Evolutionary conservation across 2,888 invertebrate species (phyloP).

Genomic region (Cremastinae sp.): DNA sequence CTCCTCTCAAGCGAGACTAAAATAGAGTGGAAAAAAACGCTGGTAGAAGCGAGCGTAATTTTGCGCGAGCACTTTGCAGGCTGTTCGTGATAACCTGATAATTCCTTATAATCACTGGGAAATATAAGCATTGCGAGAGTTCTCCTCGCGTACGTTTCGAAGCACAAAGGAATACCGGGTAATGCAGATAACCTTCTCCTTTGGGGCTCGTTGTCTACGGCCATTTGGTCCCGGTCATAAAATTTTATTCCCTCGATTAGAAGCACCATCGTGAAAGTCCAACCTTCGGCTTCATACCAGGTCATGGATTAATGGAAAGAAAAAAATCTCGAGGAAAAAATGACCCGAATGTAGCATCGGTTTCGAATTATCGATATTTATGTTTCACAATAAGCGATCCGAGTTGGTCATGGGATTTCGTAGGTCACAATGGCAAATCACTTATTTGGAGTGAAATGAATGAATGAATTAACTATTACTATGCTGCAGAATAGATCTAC

Average conservation of each 20-base stretch:
- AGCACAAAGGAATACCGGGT: constrained; percentile 1
- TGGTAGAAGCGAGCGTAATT: not conserved
- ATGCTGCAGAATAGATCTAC: too few species aligned
- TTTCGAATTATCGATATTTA: too few species aligned
- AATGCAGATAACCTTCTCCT: constrained; percentile 5
- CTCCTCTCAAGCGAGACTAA: not conserved
- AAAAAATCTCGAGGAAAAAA: not conserved
- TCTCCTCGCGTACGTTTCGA: constrained; percentile 8
- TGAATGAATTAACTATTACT: too few species aligned
- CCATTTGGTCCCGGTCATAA: constrained; percentile 19
- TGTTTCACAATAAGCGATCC: too few species aligned
- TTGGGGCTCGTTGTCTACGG: not conserved
- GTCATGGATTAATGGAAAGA: constrained; percentile 4
- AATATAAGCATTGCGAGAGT: constrained; percentile 6
- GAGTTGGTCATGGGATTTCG: too few species aligned
- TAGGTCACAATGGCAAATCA: too few species aligned
- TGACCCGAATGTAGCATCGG: not conserved
- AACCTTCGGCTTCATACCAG: not conserved
- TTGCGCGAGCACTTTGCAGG: not conserved
- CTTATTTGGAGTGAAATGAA: too few species aligned
- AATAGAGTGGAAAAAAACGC: not conserved
- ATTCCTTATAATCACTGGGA: constrained; percentile 21
- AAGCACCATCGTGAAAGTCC: not conserved
- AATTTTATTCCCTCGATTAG: constrained; percentile 25
- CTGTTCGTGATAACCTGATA: constrained; percentile 17